These are phyloP conservation scores for Herpetotheres cachinnans DNA, from an alignment of 2,113 vertebrate species.

Conservation along the genomic window DNA sequence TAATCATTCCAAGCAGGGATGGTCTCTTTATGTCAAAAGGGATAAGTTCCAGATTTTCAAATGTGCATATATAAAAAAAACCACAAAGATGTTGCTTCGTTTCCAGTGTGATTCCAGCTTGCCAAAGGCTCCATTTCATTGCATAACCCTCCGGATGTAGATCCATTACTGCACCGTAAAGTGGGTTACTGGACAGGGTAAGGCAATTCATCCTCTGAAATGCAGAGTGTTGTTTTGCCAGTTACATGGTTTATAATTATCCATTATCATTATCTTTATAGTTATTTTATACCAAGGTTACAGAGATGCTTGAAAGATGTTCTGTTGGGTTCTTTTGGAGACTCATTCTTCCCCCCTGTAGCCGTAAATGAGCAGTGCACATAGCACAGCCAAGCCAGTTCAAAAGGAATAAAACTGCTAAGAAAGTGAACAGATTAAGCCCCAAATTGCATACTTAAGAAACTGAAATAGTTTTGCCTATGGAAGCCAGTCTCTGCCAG, in stretches of 20 bases:
- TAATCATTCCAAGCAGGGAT: background rate
- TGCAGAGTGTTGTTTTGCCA: background rate
- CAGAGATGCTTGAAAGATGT: background rate
- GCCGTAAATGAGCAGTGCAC: background rate
- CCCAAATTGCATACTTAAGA: background rate
- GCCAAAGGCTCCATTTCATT: conserved; percentile 51
- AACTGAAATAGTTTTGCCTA: background rate
- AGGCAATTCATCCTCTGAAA: conserved; percentile 28
- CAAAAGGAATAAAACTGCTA: background rate
- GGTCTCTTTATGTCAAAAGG: background rate
- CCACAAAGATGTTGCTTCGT: background rate
- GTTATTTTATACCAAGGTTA: conserved; percentile 30
- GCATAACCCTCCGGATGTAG: background rate
- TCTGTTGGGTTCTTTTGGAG: background rate
- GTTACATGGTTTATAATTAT: conserved; percentile 7
- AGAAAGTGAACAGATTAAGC: background rate
- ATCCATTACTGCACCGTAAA: conserved; percentile 8
- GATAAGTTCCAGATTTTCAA: conserved; percentile 40
- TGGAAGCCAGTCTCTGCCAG: background rate
- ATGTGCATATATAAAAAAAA: background rate
- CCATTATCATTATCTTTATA: background rate
- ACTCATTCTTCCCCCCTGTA: background rate
- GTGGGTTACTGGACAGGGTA: conserved; percentile 18
- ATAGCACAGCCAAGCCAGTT: background rate
- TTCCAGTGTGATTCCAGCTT: conserved; percentile 10